phyloP scores from a whole-genome alignment of 1,140 invertebrate genomes.

The Ladona fulva region DNA sequence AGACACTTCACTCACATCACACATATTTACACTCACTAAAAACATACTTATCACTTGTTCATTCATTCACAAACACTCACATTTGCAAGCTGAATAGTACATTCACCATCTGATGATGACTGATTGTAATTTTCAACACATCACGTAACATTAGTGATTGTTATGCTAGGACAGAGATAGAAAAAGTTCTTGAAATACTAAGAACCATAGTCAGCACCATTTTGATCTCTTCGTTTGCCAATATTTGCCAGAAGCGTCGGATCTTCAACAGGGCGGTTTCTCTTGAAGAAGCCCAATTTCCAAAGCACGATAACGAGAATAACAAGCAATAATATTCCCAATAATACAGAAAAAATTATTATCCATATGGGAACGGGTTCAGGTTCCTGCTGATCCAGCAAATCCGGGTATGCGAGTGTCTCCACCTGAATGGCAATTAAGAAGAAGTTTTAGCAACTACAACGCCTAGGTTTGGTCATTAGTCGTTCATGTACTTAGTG shows the following conservation, averaged over 20 bases:
- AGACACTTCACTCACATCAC: no score
- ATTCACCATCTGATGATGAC: no score
- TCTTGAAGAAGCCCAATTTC: slow-evolving; percentile 85
- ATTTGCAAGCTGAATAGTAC: no score
- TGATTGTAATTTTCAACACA: no score
- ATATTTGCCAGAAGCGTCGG: slow-evolving; percentile 72
- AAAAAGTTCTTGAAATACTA: neutral
- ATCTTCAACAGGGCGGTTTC: slow-evolving; percentile 54
- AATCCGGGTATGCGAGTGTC: slow-evolving; percentile 70
- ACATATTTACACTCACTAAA: no score
- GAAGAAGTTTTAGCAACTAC: no score
- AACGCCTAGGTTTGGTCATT: no score
- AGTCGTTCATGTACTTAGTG: no score
- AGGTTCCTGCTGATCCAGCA: slow-evolving; percentile 52
- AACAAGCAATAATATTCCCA: slow-evolving; percentile 68
- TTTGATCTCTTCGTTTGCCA: slow-evolving; percentile 44
- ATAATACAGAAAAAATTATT: slow-evolving; percentile 67
- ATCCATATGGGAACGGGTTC: slow-evolving; percentile 71
- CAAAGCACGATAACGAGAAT: slow-evolving; percentile 66
- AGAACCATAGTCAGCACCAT: slow-evolving; percentile 2
- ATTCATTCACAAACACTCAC: no score
- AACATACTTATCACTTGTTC: no score
- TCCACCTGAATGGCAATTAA: slow-evolving; percentile 57
- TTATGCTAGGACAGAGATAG: no score
- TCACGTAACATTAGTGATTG: no score